Percentiles rank a stretch among this genome's conserved stretches.
These are phyloP conservation scores for Podilymbus podiceps DNA, from an alignment of 2,113 vertebrate genomes.

Conservation along the genomic window DNA sequence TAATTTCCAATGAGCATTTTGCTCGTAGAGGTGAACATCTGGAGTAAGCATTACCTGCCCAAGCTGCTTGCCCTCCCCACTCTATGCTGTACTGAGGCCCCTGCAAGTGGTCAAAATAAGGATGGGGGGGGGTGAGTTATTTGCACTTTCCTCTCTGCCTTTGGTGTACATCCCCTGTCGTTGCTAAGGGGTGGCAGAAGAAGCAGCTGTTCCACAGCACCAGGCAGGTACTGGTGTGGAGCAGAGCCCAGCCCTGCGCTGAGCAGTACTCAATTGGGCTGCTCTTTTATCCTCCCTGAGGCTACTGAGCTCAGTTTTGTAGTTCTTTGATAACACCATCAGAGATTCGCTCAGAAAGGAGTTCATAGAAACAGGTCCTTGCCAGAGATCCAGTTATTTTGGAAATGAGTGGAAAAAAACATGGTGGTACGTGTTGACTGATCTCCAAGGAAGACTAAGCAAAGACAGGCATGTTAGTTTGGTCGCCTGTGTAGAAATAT, in stretches of 20 bases:
- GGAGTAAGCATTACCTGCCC: background rate
- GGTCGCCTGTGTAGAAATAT: background rate
- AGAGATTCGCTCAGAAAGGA: background rate
- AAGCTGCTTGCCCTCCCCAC: rapidly evolving
- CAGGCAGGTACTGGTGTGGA: rapidly evolving
- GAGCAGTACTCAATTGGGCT: background rate
- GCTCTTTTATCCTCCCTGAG: rapidly evolving
- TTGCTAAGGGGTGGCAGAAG: background rate
- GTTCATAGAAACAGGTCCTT: background rate
- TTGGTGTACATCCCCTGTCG: background rate
- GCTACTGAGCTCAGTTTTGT: background rate
- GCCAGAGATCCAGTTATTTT: background rate
- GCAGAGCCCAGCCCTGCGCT: background rate
- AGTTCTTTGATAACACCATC: background rate
- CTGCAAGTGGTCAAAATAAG: background rate
- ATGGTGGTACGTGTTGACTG: background rate
- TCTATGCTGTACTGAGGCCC: background rate
- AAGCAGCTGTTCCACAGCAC: background rate
- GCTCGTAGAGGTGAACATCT: background rate
- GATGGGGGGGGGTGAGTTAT: background rate
- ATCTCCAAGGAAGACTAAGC: background rate
- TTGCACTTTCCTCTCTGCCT: background rate
- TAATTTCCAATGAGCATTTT: background rate
- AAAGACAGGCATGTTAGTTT: background rate
- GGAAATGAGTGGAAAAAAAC: background rate